Evolutionary conservation across 2,888 invertebrate genomes (phyloP), one percentile per base, ranked within the genome.

Genomic region (Drosophila parthenogenetica): DNA sequence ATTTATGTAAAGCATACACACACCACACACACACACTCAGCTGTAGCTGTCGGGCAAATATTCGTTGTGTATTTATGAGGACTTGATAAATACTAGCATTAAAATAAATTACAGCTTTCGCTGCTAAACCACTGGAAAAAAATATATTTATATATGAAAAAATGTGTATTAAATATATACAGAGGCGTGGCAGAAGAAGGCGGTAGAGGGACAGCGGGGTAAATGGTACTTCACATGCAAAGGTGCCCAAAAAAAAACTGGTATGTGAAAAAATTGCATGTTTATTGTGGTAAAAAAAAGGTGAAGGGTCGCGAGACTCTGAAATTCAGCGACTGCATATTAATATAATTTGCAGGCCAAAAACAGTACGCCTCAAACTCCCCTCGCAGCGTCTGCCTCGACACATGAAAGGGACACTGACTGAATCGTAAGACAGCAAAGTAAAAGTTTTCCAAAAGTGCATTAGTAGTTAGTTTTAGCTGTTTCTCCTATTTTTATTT

Each of bases 71-170:
- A 81, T 84, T 83, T 81, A 76, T 73, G 73, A 69, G 81, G 65
- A 87, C 81, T 89, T 89, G 89, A 91, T 91, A 92, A 92, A 91
- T 90, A 91, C 89, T 84, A 79, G 80, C 90, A 91, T 91, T 91
- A 91, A 91, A 90, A 90, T 89, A 91, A 92, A 92, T 92, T 91
- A 92, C 90, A 85, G 82, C 88, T 88, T 89, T 75, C 64, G 55
- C 69, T 48, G 73, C 68, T 75, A 75, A 75, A 68, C 69, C 72
- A 55, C 46, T 46, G 49, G 51, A 58, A 66, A 48, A 29, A 58
- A 25, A 43, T 46, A 61, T 32, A 51, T 48, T 7, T 29, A 19
- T 35, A 40, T 49, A 54, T 17, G 51, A 68, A 77, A 82, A 82
- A 79, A 72, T 72, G 54, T 70, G 67, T 81, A 73, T 77, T 70